phyloP scores from a whole-genome alignment of 2,797 vertebrate genomes.

The Rhinoraja longicauda region DNA sequence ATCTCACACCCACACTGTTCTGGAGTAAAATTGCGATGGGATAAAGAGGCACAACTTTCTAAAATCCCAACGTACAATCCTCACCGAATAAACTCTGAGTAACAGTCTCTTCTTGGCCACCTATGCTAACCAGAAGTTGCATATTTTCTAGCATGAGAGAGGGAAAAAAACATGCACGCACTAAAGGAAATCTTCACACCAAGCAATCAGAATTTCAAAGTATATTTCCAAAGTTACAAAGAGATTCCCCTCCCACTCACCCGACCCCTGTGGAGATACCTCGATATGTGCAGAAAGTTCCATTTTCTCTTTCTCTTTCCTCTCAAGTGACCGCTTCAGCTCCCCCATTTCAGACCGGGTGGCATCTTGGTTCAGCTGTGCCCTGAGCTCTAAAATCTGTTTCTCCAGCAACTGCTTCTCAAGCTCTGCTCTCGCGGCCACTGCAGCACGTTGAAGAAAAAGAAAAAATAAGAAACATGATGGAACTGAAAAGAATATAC shows the following conservation, averaged over 20 bases:
- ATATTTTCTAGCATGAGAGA: background rate
- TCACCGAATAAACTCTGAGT: background rate
- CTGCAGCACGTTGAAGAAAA: slow-evolving; percentile 46
- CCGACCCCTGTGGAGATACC: slow-evolving; percentile 51
- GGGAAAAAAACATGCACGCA: background rate
- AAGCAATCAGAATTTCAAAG: background rate
- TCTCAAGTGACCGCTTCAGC: slow-evolving; percentile 65
- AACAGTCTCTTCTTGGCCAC: background rate
- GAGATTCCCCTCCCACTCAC: too few relatives aligned
- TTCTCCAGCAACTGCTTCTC: slow-evolving; percentile 62
- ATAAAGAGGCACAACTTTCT: background rate
- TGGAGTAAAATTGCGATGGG: background rate
- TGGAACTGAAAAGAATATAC: background rate
- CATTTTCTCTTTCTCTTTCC: slow-evolving; percentile 72
- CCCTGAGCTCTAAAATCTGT: slow-evolving; percentile 68
- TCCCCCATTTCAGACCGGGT: slow-evolving; percentile 71
- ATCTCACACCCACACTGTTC: too few relatives aligned
- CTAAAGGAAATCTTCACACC: background rate
- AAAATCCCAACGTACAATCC: background rate
- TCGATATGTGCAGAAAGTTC: slow-evolving; percentile 69
- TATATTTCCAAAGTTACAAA: background rate
- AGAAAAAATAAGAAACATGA: background rate
- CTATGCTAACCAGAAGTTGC: background rate
- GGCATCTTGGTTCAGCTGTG: slow-evolving; percentile 61
- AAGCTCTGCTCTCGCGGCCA: slow-evolving; percentile 33